Evolutionary conservation across 2,797 vertebrate species (phyloP).

Genomic region (Chrysocyon brachyurus): DNA sequence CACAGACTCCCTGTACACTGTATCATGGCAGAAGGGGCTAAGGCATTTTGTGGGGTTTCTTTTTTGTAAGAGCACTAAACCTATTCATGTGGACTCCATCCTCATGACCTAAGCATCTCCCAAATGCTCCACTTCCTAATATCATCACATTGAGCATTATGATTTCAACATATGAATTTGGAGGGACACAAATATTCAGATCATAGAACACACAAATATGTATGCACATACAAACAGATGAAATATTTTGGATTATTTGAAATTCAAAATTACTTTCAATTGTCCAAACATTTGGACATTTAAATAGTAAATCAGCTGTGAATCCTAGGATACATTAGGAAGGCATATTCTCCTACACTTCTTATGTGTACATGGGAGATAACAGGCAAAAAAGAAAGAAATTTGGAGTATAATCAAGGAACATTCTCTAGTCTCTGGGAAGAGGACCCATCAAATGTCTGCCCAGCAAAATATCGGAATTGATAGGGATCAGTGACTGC

Average conservation of each 20-base stretch:
- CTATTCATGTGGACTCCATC: neutral
- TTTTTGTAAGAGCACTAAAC: neutral
- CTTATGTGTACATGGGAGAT: neutral
- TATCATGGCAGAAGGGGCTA: no score
- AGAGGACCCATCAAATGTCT: neutral
- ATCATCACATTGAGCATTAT: neutral
- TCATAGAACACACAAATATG: neutral
- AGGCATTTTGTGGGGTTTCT: neutral
- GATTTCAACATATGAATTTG: neutral
- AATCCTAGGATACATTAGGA: neutral
- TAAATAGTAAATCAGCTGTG: neutral
- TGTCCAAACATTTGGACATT: neutral
- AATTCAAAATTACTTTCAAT: neutral
- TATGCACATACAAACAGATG: neutral
- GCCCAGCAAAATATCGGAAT: neutral
- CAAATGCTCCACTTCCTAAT: neutral
- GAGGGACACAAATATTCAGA: neutral
- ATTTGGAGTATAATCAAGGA: neutral
- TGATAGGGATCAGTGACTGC: neutral
- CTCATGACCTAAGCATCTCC: neutral
- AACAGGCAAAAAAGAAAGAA: neutral
- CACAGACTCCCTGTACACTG: neutral
- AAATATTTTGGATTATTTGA: neutral
- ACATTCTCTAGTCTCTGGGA: neutral
- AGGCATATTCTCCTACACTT: neutral